Evolutionary conservation across 2,797 vertebrate species (phyloP).

Genomic region (Macropus fuliginosus): DNA sequence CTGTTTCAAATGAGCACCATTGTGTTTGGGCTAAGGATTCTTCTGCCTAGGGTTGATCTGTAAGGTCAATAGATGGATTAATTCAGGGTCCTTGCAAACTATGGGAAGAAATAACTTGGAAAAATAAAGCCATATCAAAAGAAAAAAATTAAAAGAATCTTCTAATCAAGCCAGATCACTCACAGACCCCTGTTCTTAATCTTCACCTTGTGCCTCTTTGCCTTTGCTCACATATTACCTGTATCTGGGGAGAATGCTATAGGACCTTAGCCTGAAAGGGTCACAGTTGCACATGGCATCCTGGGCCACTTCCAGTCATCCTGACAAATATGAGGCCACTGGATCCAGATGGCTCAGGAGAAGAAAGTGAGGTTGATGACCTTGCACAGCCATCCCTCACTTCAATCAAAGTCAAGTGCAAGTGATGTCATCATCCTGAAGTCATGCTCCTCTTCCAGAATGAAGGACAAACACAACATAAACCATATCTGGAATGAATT

Average conservation of each 20-base stretch:
- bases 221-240: not conserved
- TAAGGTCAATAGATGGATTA: not conserved
- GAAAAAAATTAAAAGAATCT: not conserved
- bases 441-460: too few relatives aligned
- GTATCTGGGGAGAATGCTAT: not conserved
- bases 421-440: too few relatives aligned
- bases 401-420: too few relatives aligned
- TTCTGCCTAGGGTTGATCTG: not conserved
- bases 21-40: not conserved
- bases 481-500: not conserved
- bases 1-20: not conserved
- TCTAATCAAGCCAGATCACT: not conserved
- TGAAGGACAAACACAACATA: too few relatives aligned
- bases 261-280: too few relatives aligned
- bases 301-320: too few relatives aligned
- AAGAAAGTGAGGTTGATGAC: too few relatives aligned
- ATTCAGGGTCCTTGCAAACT: not conserved
- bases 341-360: too few relatives aligned
- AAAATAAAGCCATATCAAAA: constrained; percentile 9
- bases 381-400: too few relatives aligned
- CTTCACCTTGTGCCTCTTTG: not conserved
- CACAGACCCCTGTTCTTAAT: not conserved
- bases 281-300: too few relatives aligned
- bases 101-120: not conserved
- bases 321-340: too few relatives aligned